Evolutionary conservation across 2,113 vertebrate species (phyloP).

Genomic region (Herpetotheres cachinnans): DNA sequence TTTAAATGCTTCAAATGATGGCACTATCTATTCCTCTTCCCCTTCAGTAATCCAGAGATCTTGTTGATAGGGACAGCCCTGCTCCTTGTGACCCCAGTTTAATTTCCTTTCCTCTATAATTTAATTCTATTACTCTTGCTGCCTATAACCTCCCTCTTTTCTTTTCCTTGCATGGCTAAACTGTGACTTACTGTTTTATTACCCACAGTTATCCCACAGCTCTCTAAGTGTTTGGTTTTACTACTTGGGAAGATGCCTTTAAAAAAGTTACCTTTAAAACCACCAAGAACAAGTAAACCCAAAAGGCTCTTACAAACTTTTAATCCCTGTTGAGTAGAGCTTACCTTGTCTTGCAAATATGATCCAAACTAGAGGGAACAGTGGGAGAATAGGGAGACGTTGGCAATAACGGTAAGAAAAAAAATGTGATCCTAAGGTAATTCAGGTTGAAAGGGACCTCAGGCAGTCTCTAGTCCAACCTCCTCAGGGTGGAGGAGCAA

Average conservation of each 20-base stretch:
- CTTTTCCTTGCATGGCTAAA: background rate
- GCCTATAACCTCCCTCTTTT: background rate
- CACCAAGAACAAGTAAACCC: background rate
- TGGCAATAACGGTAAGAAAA: background rate
- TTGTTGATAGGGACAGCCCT: background rate
- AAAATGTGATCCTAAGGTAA: background rate
- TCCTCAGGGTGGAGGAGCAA: background rate
- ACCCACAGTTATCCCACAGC: background rate
- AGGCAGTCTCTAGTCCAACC: background rate
- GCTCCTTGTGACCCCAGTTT: background rate
- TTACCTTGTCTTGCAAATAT: background rate
- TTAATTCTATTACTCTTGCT: background rate
- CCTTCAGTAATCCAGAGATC: background rate
- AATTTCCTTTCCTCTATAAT: background rate
- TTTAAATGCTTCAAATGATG: background rate
- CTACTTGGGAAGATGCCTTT: background rate
- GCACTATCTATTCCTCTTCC: background rate
- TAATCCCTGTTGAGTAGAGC: background rate
- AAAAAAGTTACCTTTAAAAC: background rate
- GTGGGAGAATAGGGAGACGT: background rate
- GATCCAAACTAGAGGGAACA: background rate
- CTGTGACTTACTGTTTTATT: background rate
- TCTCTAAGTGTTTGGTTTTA: background rate
- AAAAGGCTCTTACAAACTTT: background rate
- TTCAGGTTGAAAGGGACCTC: background rate